A percentile compares a stretch with the other conserved stretches of the same genome.
phyloP scores from a whole-genome alignment of 2,113 vertebrate genomes.

The Rhinoptilus africanus region DNA sequence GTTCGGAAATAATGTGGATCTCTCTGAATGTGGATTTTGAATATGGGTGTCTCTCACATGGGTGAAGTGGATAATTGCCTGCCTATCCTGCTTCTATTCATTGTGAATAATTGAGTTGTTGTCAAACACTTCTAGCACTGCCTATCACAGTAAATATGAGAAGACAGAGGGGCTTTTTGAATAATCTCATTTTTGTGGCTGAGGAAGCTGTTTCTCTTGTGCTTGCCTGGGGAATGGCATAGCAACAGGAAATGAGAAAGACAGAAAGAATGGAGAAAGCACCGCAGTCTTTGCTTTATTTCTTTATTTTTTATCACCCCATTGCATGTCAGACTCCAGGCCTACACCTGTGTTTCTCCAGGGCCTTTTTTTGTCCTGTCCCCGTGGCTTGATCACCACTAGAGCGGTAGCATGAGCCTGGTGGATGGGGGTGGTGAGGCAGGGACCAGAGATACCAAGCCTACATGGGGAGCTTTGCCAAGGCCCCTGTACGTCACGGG shows the following conservation, averaged over 20 bases:
- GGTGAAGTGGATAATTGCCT: conserved; percentile 66
- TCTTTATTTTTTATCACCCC: not conserved
- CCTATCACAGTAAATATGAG: conserved; percentile 60
- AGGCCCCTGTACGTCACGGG: not conserved
- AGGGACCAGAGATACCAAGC: not conserved
- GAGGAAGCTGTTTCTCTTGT: conserved; percentile 53
- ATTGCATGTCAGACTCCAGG: not conserved
- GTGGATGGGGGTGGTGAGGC: not conserved
- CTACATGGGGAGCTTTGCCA: not conserved
- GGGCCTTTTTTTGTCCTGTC: not conserved
- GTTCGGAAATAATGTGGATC: conserved; percentile 39
- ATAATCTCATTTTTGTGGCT: conserved; percentile 42
- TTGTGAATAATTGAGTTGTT: conserved; percentile 61
- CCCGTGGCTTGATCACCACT: accelerated
- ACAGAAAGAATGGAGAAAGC: not conserved
- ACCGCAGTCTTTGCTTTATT: not conserved
- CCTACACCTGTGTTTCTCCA: not conserved
- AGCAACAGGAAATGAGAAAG: conserved; percentile 52
- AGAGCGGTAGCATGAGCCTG: not conserved
- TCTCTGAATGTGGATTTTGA: conserved; percentile 50
- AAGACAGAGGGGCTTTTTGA: conserved; percentile 34
- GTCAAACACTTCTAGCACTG: conserved; percentile 61
- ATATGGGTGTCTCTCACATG: conserved; percentile 53
- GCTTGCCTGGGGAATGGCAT: conserved; percentile 40
- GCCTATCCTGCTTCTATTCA: conserved; percentile 56